Percentiles rank a stretch among this genome's conserved stretches.
These are phyloP conservation scores for Sylvietta virens DNA, from an alignment of 2,113 vertebrate species.

Conservation along the genomic window DNA sequence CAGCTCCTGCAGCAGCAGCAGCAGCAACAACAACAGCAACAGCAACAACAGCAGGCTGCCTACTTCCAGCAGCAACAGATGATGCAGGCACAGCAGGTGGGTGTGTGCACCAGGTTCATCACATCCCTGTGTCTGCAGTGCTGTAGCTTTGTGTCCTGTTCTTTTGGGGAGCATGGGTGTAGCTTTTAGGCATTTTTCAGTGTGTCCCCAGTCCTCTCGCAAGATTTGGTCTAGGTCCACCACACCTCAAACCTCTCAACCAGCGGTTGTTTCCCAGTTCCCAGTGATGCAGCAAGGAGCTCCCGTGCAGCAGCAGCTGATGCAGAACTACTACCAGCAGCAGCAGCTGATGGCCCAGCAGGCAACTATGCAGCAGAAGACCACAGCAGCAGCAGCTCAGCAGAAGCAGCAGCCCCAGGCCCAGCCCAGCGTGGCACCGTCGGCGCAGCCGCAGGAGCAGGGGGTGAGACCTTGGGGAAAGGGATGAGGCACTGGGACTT, in stretches of 20 bases:
- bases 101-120: neutral
- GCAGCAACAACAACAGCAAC: conserved; percentile 4
- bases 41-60: conserved; percentile 24
- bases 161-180: neutral
- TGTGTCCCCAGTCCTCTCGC: neutral
- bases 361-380: conserved; percentile 70
- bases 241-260: neutral
- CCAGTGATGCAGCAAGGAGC: conserved; percentile 69
- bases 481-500: neutral
- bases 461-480: conserved; percentile 29
- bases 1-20: conserved; percentile 69
- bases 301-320: conserved; percentile 66
- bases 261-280: conserved; percentile 64
- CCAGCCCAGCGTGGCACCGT: neutral
- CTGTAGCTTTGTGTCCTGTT: neutral
- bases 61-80: conserved; percentile 72
- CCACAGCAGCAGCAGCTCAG: neutral
- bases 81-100: conserved; percentile 82
- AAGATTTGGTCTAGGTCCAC: neutral
- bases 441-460: conserved; percentile 46
- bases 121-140: neutral
- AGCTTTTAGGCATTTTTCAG: neutral
- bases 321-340: conserved; percentile 78
- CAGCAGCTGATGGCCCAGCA: conserved; percentile 75
- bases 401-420: conserved; percentile 53